phyloP scores from a whole-genome alignment of 2,888 invertebrate genomes.

The Noctua janthe region DNA sequence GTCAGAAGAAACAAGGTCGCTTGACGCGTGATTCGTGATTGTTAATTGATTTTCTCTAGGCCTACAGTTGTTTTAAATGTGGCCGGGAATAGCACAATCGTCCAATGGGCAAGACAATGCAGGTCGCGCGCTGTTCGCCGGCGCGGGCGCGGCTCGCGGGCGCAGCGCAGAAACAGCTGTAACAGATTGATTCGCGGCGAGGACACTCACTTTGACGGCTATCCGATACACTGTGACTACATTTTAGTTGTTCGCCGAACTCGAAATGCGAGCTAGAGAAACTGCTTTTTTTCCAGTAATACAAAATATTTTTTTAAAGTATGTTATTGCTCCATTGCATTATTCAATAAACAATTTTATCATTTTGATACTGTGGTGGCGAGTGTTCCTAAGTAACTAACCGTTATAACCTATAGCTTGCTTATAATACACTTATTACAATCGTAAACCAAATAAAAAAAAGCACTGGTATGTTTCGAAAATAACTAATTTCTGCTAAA shows the following conservation, averaged over 20 bases:
- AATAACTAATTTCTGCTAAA: slow-evolving; percentile 3
- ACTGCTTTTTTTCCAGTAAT: neutral
- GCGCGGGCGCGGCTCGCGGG: slow-evolving; percentile 56
- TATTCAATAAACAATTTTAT: neutral
- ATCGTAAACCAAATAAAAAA: neutral
- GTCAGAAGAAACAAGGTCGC: slow-evolving; percentile 36
- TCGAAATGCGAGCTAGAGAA: slow-evolving; percentile 12
- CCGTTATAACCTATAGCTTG: neutral
- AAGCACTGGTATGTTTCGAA: neutral
- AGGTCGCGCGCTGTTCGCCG: slow-evolving; percentile 65
- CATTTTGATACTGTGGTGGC: neutral
- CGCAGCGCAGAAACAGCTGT: slow-evolving; percentile 82
- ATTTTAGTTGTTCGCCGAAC: slow-evolving; percentile 44
- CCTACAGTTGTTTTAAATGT: slow-evolving; percentile 81
- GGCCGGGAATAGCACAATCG: slow-evolving; percentile 77
- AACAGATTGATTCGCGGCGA: slow-evolving; percentile 81
- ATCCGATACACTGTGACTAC: slow-evolving; percentile 48
- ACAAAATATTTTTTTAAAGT: too few relatives aligned
- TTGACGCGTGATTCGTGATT: slow-evolving; percentile 34
- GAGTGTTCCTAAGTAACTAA: neutral
- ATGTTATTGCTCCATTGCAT: neutral
- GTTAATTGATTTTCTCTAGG: slow-evolving; percentile 70
- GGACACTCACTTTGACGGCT: slow-evolving; percentile 59
- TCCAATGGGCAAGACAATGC: slow-evolving; percentile 83
- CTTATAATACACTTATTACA: neutral